Base-by-base conservation (phyloP, 2,113 vertebrate species). In the Hirundichthys speculiger region DNA sequence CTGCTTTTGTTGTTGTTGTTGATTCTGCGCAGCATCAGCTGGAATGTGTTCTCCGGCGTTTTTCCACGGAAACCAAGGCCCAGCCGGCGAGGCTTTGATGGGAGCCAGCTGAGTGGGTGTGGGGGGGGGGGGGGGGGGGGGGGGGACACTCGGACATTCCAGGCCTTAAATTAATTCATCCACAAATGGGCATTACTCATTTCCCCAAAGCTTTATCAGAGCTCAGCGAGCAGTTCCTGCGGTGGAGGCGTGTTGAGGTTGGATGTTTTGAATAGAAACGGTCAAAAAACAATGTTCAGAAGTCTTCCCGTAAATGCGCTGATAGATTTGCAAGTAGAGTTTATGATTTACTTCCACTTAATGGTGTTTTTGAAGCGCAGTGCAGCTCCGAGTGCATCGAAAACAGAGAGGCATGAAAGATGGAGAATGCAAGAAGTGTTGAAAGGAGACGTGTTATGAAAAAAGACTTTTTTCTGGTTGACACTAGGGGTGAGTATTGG, bases 141-240 rank as follows among this genome's bases (percentile, higher is more conserved):
- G 39, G 47, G 50, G 61, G 43, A 54, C 42, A 42, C 65, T 14
- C 45, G 14, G 38, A 38, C 20, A 41, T 56, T 67, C 22, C 12
- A 27, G 46, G 39, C 14, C n/a, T n/a, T 3, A 15, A 2, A 21
- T n/a, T 15, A 21, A 54, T 63, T 62, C 42, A 41, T 51, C 11
- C 43, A 42, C 22, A 78, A 46, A 53, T 52, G 45, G 11, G 2
- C 1, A 7, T 79, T 71, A 72, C 20, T 80, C 58, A 74, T 77
- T 74, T 68, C 54, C n/a, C 45, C 41, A 47, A 19, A 73, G 39
- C 13, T 20, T 40, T n/a, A 47, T 22, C 14, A 16, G 12, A 46
- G 9, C 22, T 3, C 20, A 21, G 4, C 10, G 14, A 6, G 64
- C 43, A 60, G 55, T 63, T 63, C 22, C 63, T 52, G 41, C 13